Conservation (phyloP, 2,888 invertebrate genomes). For the Harpagoxenus sublaevis region DNA sequence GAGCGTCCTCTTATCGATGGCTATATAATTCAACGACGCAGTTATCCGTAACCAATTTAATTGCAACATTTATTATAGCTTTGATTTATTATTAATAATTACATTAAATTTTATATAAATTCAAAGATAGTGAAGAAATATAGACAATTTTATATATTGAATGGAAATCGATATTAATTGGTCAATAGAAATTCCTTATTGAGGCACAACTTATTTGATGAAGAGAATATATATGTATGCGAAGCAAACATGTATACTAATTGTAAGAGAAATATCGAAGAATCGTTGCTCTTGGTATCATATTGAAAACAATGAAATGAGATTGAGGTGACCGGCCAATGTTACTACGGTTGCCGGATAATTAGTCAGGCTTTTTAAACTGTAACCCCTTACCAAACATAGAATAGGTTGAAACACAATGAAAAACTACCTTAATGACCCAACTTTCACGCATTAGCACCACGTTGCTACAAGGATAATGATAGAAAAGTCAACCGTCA, state of each 20-base stretch:
- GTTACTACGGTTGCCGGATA: background rate
- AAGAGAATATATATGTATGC: background rate
- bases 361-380: constrained; percentile 28
- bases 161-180: background rate
- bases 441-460: constrained; percentile 59
- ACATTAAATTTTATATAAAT: constrained; percentile 11
- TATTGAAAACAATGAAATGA: constrained; percentile 3
- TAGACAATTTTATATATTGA: background rate
- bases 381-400: constrained; percentile 37
- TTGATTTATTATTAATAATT: constrained; percentile 1
- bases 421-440: constrained; percentile 64
- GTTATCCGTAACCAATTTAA: constrained; percentile 45
- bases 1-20: constrained; percentile 48
- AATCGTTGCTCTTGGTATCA: background rate
- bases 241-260: background rate
- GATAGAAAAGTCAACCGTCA: constrained; percentile 5
- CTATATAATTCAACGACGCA: constrained; percentile 46
- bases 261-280: background rate
- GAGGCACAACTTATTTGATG: background rate
- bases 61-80: constrained; percentile 41
- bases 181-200: background rate
- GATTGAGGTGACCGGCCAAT: background rate
- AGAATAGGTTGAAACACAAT: constrained; percentile 13
- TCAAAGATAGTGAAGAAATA: background rate
- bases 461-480: constrained; percentile 41